phyloP scores from a whole-genome alignment of 53 echinoderm and acorn worm species.

The Luidia sarsii region DNA sequence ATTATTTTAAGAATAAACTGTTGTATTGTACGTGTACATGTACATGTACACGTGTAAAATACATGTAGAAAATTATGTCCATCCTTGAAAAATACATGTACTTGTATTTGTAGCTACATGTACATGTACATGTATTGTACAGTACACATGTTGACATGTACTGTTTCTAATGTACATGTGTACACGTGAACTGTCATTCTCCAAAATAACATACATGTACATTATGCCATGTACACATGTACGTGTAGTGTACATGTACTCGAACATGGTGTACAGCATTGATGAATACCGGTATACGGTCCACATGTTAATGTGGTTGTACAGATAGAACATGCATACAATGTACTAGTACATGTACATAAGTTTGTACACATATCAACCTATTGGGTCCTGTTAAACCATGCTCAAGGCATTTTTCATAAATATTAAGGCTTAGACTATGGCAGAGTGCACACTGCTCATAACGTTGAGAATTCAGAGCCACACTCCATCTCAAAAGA shows the following conservation, averaged over 20 bases:
- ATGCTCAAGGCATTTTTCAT: too few species aligned
- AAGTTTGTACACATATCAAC: too few species aligned
- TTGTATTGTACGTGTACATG: neutral
- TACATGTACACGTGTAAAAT: neutral
- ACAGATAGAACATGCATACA: too few species aligned
- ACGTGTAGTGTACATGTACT: neutral
- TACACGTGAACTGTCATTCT: too few species aligned
- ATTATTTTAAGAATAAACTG: neutral
- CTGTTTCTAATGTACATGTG: too few species aligned
- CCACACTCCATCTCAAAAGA: too few species aligned
- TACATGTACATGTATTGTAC: neutral
- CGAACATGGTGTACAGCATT: neutral
- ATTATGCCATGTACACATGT: neutral
- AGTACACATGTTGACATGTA: neutral
- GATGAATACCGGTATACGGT: neutral
- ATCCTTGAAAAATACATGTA: neutral
- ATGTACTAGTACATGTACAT: too few species aligned
- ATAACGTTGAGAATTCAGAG: too few species aligned
- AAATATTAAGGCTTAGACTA: too few species aligned
- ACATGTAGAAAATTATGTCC: neutral
- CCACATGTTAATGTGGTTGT: neutral
- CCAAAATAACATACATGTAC: neutral
- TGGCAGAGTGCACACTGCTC: too few species aligned
- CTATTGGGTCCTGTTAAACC: too few species aligned
- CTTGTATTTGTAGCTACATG: neutral